A percentile compares a stretch with the other conserved stretches of the same genome.
Conservation (phyloP, 2,888 invertebrate genomes). For the Carterocephalus palaemon region DNA sequence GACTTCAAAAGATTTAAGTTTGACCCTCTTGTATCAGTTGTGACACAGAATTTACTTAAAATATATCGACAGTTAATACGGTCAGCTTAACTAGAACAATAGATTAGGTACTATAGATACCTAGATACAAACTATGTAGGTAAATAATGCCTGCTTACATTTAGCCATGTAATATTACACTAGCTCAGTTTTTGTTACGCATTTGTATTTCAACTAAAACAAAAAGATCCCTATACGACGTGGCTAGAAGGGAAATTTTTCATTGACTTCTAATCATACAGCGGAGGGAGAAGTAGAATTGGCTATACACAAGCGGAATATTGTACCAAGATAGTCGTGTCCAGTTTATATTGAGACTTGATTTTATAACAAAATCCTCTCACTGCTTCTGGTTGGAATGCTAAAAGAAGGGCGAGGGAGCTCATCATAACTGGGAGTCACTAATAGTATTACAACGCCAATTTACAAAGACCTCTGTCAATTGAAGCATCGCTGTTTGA, state of each 20-base stretch:
- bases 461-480: conserved; percentile 6
- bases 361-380: neutral
- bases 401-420: conserved; percentile 17
- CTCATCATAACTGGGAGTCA: conserved; percentile 14
- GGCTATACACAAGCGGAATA: conserved; percentile 7
- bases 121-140: neutral
- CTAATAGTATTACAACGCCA: neutral
- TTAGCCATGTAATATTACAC: conserved; percentile 4
- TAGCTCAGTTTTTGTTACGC: conserved; percentile 4
- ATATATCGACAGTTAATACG: too few species aligned
- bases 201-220: neutral
- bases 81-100: too few species aligned
- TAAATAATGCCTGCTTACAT: neutral
- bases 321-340: too few species aligned
- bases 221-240: neutral
- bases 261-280: conserved; percentile 7
- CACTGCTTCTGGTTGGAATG: conserved; percentile 1
- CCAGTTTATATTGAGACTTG: conserved; percentile 11
- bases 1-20: too few species aligned
- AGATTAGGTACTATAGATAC: conserved; percentile 7
- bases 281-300: conserved; percentile 16
- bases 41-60: too few species aligned
- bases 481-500: neutral
- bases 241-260: neutral
- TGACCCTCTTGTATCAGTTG: too few species aligned